A percentile compares a stretch with the other conserved stretches of the same genome.
Conservation (phyloP, 2,113 vertebrate genomes). For the Cathartes aura region DNA sequence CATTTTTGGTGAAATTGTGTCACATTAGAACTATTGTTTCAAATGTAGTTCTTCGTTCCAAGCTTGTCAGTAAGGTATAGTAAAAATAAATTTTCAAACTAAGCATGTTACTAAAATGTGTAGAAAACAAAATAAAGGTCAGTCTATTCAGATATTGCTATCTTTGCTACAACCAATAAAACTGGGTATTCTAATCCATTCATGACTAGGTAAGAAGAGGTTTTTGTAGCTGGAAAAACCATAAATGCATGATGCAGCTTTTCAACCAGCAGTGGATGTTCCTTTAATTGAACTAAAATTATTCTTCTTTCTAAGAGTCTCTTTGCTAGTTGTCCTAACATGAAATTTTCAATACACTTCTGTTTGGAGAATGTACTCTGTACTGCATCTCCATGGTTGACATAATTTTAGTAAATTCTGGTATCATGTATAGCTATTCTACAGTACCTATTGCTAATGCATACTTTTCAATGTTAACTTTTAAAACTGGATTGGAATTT, state of each 20-base stretch:
- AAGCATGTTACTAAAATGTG: background rate
- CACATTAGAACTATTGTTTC: background rate
- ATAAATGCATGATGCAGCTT: background rate
- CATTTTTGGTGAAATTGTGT: background rate
- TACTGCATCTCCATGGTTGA: background rate
- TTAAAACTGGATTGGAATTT: background rate
- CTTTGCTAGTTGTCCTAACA: background rate
- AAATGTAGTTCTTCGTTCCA: background rate
- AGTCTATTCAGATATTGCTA: background rate
- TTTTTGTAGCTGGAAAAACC: background rate
- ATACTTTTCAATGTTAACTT: background rate
- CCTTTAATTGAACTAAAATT: background rate
- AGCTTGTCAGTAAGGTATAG: background rate
- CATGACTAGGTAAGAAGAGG: background rate
- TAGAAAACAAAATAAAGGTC: background rate
- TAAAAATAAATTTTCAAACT: background rate
- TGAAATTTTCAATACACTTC: background rate
- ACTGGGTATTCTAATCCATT: background rate
- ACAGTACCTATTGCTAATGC: background rate
- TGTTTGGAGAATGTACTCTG: background rate
- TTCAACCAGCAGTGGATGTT: background rate
- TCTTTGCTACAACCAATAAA: background rate
- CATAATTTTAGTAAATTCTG: background rate
- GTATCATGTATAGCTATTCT: rapidly evolving
- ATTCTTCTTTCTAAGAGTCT: background rate